Evolutionary conservation across 2,888 invertebrate species (phyloP).

Genomic region (Melikaiella ostensackeni): DNA sequence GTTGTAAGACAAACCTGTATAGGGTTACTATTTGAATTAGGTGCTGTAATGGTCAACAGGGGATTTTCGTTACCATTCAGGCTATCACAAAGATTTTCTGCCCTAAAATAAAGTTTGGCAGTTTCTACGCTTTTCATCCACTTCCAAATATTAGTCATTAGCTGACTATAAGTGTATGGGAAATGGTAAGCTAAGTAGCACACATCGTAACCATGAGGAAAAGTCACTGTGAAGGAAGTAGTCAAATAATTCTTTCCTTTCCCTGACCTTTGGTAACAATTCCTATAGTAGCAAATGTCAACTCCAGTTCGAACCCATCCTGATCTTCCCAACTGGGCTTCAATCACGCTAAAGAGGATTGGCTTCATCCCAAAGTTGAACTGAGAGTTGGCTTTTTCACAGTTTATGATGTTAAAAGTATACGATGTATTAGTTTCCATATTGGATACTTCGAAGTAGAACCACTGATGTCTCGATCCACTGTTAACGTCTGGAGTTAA

Average conservation of each 20-base stretch:
- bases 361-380: conserved; percentile 95
- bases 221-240: conserved; percentile 87
- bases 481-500: conserved; percentile 91
- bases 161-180: conserved; percentile 89
- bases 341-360: conserved; percentile 89
- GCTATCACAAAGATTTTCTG: conserved; percentile 85
- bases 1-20: conserved; percentile 77
- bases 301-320: conserved; percentile 87
- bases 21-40: conserved; percentile 79
- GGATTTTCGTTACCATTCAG: conserved; percentile 87
- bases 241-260: conserved; percentile 84
- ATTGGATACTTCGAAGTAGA: conserved; percentile 92
- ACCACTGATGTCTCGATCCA: conserved; percentile 90
- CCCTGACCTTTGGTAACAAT: conserved; percentile 82
- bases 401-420: conserved; percentile 92
- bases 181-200: conserved; percentile 93
- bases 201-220: conserved; percentile 86
- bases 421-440: conserved; percentile 85
- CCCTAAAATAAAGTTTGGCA: conserved; percentile 81
- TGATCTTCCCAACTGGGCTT: conserved; percentile 80
- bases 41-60: conserved; percentile 86
- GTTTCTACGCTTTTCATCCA: conserved; percentile 80
- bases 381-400: conserved; percentile 91
- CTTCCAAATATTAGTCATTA: conserved; percentile 86
- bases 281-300: conserved; percentile 90